A percentile compares a stretch with the other conserved stretches of the same genome.
Conservation (phyloP, 2,888 invertebrate genomes). For the Campopleginae sp. region DNA sequence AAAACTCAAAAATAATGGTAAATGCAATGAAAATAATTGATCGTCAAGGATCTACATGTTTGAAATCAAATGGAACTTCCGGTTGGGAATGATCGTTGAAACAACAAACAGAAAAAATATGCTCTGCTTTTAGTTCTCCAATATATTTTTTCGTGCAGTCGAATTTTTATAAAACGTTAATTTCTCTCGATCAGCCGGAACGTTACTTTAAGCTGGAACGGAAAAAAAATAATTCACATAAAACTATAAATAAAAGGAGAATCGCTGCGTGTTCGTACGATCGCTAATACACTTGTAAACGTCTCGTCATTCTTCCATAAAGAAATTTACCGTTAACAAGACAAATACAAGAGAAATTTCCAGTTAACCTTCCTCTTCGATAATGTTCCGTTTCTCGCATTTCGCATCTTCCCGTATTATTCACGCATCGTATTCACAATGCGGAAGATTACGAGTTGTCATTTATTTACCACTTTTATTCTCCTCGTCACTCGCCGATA, state of each 20-base stretch:
- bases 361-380: slow-evolving; percentile 49
- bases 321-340: slow-evolving; percentile 68
- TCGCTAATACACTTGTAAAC: slow-evolving; percentile 62
- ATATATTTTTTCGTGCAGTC: neutral
- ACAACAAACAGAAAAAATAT: neutral
- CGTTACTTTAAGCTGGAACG: slow-evolving; percentile 4
- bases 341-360: slow-evolving; percentile 42
- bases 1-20: neutral
- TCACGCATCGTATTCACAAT: slow-evolving; percentile 31
- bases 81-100: too few species aligned
- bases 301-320: slow-evolving; percentile 65
- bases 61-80: neutral
- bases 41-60: neutral
- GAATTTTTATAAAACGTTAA: slow-evolving; percentile 11
- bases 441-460: slow-evolving; percentile 6
- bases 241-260: slow-evolving; percentile 32
- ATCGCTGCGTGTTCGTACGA: slow-evolving; percentile 24
- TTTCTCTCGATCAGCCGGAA: neutral
- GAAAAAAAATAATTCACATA: slow-evolving; percentile 9
- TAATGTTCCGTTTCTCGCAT: slow-evolving; percentile 65
- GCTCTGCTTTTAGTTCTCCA: neutral
- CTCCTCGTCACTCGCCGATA: neutral
- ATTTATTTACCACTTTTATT: slow-evolving; percentile 25
- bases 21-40: neutral
- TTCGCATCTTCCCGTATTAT: slow-evolving; percentile 45